phyloP scores from a whole-genome alignment of 2,888 invertebrate genomes.

The Brenthis daphne region DNA sequence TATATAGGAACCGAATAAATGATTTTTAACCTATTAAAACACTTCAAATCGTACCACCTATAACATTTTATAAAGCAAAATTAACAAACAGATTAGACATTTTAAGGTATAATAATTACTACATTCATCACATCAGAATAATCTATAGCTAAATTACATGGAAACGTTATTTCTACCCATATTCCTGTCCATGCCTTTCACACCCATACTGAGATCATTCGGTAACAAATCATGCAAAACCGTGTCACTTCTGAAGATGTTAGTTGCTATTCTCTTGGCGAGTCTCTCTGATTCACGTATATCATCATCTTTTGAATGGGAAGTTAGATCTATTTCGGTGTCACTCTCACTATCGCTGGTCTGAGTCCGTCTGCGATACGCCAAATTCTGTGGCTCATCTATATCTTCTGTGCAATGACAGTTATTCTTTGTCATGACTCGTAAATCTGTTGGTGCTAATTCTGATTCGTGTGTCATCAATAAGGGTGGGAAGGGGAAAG shows the following conservation, averaged over 20 bases:
- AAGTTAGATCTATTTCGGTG: conserved; percentile 77
- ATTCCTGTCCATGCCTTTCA: conserved; percentile 60
- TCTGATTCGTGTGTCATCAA: conserved; percentile 65
- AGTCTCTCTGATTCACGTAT: conserved; percentile 70
- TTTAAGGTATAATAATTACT: conserved; percentile 6
- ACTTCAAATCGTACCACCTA: too few species aligned
- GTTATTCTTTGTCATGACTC: conserved; percentile 61
- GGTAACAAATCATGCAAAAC: conserved; percentile 75
- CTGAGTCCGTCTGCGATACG: conserved; percentile 59
- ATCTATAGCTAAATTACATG: conserved; percentile 49
- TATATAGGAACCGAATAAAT: too few species aligned
- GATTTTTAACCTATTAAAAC: too few species aligned
- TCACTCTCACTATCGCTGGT: conserved; percentile 74
- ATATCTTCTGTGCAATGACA: conserved; percentile 61
- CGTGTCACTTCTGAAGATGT: conserved; percentile 72
- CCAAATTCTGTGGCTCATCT: conserved; percentile 70
- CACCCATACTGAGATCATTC: conserved; percentile 73
- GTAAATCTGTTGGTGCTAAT: conserved; percentile 70
- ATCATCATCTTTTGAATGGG: conserved; percentile 77
- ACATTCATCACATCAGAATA: conserved; percentile 24
- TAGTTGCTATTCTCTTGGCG: conserved; percentile 72
- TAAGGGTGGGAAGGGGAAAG: conserved; percentile 64
- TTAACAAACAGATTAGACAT: conserved; percentile 5
- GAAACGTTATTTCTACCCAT: conserved; percentile 58
- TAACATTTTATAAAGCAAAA: neutral